Evolutionary conservation across 2,113 vertebrate species (phyloP).

Genomic region (Calypte anna): DNA sequence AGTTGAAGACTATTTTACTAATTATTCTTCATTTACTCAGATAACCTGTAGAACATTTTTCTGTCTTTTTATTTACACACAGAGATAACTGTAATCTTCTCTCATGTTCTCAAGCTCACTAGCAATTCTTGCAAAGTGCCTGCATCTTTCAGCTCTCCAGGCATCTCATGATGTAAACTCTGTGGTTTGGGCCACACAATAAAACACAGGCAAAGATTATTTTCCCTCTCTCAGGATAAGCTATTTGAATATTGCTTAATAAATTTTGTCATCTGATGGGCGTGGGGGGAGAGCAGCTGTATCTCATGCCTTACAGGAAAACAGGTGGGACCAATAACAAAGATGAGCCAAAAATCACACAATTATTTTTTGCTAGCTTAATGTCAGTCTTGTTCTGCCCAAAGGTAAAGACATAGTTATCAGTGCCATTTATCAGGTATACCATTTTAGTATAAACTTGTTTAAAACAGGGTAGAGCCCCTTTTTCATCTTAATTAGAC

Average conservation of each 20-base stretch:
- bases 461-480: slow-evolving; percentile 54
- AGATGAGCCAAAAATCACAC: slow-evolving; percentile 36
- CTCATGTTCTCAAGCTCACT: neutral
- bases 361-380: slow-evolving; percentile 3
- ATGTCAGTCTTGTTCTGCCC: slow-evolving; percentile 39
- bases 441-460: slow-evolving; percentile 64
- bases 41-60: neutral
- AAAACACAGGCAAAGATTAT: neutral
- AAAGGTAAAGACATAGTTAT: slow-evolving; percentile 62
- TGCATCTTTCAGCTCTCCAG: neutral
- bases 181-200: neutral
- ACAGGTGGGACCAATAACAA: neutral
- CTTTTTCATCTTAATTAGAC: slow-evolving; percentile 72
- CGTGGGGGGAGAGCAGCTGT: neutral
- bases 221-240: neutral
- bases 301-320: slow-evolving; percentile 17
- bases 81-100: neutral
- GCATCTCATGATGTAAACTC: neutral
- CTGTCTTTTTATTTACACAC: neutral
- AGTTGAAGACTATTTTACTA: slow-evolving; percentile 12
- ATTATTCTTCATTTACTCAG: slow-evolving; percentile 13
- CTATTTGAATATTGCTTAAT: slow-evolving; percentile 14
- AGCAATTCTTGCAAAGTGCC: neutral
- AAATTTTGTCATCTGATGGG: neutral
- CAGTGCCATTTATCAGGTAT: slow-evolving; percentile 55